Evolutionary conservation across 1,140 invertebrate species (phyloP).

Genomic region (Triops longicaudatus): DNA sequence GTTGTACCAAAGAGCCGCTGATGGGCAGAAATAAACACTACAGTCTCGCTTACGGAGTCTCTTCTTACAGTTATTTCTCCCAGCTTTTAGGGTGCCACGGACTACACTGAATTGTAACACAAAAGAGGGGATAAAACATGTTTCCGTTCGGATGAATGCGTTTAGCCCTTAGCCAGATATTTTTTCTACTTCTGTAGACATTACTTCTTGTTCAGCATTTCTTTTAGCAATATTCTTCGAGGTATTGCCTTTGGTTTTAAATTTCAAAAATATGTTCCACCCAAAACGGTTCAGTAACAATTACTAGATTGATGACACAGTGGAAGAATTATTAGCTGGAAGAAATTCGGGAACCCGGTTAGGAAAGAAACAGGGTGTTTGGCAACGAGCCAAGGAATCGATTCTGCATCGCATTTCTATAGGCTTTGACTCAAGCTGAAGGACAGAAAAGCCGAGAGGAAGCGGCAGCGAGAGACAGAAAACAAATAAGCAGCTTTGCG

Average conservation of each 20-base stretch:
- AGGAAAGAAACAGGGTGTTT: not conserved
- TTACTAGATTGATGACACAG: too few species aligned
- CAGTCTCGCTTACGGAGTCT: not conserved
- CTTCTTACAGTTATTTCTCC: not conserved
- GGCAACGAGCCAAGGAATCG: not conserved
- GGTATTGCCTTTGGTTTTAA: too few species aligned
- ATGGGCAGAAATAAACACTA: constrained; percentile 4
- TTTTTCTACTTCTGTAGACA: not conserved
- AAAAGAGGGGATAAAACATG: not conserved
- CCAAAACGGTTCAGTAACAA: too few species aligned
- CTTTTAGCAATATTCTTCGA: too few species aligned
- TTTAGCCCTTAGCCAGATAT: too few species aligned
- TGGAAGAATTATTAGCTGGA: too few species aligned
- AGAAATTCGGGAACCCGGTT: too few species aligned
- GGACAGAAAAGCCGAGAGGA: not conserved
- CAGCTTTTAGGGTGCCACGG: not conserved
- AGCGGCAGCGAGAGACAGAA: not conserved
- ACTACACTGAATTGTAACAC: not conserved
- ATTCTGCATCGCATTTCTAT: not conserved
- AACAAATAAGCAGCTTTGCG: constrained; percentile 15
- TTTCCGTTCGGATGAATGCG: not conserved
- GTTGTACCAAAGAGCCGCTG: not conserved
- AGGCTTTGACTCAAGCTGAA: not conserved
- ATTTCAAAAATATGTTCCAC: too few species aligned
- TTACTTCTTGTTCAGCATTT: too few species aligned